These are phyloP conservation scores for Diogma glabrata DNA, from an alignment of 2,888 invertebrate genomes.

Conservation along the genomic window DNA sequence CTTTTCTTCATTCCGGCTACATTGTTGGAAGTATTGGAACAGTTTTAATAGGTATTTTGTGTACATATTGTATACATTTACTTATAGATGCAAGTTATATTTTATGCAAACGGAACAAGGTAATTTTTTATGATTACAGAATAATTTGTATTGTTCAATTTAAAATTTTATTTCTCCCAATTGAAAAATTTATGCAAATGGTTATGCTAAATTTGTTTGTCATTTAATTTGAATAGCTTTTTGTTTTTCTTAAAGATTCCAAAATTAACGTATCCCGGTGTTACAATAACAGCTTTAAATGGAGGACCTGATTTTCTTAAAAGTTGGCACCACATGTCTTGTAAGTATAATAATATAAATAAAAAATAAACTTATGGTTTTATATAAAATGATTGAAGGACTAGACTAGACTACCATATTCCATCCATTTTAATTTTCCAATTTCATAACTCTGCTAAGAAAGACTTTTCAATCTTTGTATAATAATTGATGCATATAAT, in stretches of 20 bases:
- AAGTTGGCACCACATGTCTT: conserved; percentile 51
- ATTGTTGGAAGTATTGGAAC: conserved; percentile 68
- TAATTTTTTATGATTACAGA: conserved; percentile 18
- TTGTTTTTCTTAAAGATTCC: conserved; percentile 32
- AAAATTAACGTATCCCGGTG: conserved; percentile 67
- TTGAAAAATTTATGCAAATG: too few relatives aligned
- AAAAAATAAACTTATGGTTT: too few relatives aligned
- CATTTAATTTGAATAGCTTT: neutral
- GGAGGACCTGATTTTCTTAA: conserved; percentile 61
- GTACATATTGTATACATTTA: conserved; percentile 89
- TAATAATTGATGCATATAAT: too few relatives aligned
- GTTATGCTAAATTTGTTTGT: neutral
- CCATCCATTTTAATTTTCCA: too few relatives aligned
- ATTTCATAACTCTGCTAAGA: too few relatives aligned
- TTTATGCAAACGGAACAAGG: conserved; percentile 44
- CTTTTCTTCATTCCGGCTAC: conserved; percentile 52
- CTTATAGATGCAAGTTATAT: conserved; percentile 50
- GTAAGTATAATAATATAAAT: conserved; percentile 42
- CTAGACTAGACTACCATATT: too few relatives aligned
- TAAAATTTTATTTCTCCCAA: too few relatives aligned
- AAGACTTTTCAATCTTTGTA: too few relatives aligned
- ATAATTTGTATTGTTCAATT: too few relatives aligned
- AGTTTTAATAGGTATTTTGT: conserved; percentile 71
- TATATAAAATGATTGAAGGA: too few relatives aligned
- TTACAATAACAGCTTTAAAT: conserved; percentile 62